phyloP scores from a whole-genome alignment of 2,113 vertebrate species.

The Pygoscelis antarcticus region DNA sequence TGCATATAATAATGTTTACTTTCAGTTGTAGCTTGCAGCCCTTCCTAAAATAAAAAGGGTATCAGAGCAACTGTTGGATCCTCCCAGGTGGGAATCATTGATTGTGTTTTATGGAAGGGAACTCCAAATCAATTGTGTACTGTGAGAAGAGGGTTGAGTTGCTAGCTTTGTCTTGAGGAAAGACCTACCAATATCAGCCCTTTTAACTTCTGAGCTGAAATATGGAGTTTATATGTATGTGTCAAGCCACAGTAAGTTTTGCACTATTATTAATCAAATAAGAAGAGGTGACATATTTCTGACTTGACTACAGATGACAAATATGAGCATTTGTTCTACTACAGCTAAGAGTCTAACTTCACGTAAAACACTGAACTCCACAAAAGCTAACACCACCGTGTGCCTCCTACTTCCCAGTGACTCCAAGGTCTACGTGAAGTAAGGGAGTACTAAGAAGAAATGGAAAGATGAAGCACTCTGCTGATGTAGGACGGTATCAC shows the following conservation, averaged over 20 bases:
- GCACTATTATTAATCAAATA: not conserved
- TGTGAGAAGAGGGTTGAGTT: not conserved
- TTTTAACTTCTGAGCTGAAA: not conserved
- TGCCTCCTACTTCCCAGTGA: not conserved
- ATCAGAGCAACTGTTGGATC: not conserved
- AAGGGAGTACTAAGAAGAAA: not conserved
- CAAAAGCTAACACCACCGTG: not conserved
- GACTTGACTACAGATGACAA: not conserved
- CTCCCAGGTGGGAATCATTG: not conserved
- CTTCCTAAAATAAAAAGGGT: not conserved
- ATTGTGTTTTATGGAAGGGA: not conserved
- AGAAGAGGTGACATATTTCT: not conserved
- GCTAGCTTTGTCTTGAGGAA: not conserved
- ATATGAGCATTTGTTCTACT: not conserved
- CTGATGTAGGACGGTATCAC: not conserved
- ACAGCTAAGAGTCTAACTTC: not conserved
- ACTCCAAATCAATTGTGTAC: not conserved
- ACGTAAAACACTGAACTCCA: not conserved
- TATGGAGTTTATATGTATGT: fast-evolving
- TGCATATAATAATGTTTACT: not conserved
- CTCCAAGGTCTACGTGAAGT: not conserved
- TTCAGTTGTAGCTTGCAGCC: not conserved
- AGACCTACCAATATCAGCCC: not conserved
- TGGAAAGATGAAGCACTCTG: not conserved
- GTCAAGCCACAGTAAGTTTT: not conserved